These are phyloP conservation scores for Micronisus gabar DNA, from an alignment of 2,113 vertebrate species.

Conservation along the genomic window DNA sequence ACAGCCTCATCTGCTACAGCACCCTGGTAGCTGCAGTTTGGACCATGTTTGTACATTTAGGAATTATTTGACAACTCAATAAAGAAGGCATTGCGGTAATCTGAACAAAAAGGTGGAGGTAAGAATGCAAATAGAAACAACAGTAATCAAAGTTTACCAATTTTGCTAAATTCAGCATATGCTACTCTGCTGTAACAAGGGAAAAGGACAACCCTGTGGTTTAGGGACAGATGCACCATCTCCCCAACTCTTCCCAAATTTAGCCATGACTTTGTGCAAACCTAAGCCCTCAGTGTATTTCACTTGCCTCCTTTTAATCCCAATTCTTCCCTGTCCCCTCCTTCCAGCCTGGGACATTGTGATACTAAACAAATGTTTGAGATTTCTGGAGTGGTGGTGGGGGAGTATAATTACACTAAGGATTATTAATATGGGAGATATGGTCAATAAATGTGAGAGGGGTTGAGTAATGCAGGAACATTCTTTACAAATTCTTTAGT, in stretches of 20 bases:
- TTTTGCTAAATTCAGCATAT: not conserved
- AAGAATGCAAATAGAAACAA: not conserved
- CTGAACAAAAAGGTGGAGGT: not conserved
- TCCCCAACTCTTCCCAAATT: not conserved
- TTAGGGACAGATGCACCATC: not conserved
- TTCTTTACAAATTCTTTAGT: slow-evolving; percentile 57
- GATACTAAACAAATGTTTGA: slow-evolving; percentile 41
- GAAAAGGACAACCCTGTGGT: not conserved
- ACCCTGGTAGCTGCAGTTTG: not conserved
- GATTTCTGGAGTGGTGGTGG: not conserved
- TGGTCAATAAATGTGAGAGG: slow-evolving; percentile 48
- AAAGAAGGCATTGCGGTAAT: not conserved
- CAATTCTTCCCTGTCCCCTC: not conserved
- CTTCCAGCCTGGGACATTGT: not conserved
- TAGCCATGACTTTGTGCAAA: not conserved
- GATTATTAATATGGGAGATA: slow-evolving; percentile 61
- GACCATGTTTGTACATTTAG: not conserved
- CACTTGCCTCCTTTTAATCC: not conserved
- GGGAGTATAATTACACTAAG: not conserved
- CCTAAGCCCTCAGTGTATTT: not conserved
- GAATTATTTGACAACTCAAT: not conserved
- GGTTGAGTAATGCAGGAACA: slow-evolving; percentile 43
- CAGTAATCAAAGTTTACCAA: not conserved
- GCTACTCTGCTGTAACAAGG: not conserved
- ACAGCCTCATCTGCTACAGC: not conserved